Percentiles rank a stretch among this genome's conserved stretches.
Conservation (phyloP, 2,113 vertebrate genomes). For the Platichthys flesus region DNA sequence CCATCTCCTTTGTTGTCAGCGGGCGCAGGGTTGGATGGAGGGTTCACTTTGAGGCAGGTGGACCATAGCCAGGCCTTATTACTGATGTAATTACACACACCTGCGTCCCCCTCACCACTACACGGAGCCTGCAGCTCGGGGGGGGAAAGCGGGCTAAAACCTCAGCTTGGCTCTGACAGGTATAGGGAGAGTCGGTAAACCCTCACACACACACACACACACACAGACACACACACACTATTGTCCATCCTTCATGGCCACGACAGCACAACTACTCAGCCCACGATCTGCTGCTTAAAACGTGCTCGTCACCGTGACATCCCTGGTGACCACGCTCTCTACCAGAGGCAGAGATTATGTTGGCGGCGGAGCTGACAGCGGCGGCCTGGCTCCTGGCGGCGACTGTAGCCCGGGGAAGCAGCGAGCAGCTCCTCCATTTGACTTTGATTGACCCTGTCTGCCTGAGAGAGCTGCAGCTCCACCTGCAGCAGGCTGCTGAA, state of each 20-base stretch:
- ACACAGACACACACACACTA: constrained; percentile 24
- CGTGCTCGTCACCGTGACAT: constrained; percentile 31
- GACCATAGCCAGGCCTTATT: constrained; percentile 81
- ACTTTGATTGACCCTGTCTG: constrained; percentile 79
- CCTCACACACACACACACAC: constrained; percentile 34
- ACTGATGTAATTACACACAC: constrained; percentile 84
- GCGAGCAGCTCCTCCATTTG: constrained; percentile 68
- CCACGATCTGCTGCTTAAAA: constrained; percentile 31
- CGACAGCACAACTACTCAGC: constrained; percentile 7
- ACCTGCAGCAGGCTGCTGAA: constrained; percentile 72
- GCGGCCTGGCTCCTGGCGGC: constrained; percentile 45
- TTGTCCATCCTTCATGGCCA: constrained; percentile 10
- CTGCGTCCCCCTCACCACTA: constrained; percentile 70
- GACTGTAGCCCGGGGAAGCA: constrained; percentile 45
- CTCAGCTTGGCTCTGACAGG: constrained; percentile 22
- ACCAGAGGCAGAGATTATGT: constrained; percentile 43
- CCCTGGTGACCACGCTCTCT: constrained; percentile 25
- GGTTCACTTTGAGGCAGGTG: constrained; percentile 80
- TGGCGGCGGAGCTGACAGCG: constrained; percentile 56
- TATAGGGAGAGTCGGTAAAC: constrained; percentile 50
- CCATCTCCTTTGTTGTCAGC: constrained; percentile 72
- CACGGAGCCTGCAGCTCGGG: constrained; percentile 44
- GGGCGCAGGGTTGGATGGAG: constrained; percentile 55
- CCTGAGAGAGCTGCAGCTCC: constrained; percentile 58
- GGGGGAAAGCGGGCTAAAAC: constrained; percentile 35